Percentiles rank a stretch among this genome's conserved stretches.
Conservation (phyloP, 2,113 vertebrate genomes). For the Geococcyx californianus region DNA sequence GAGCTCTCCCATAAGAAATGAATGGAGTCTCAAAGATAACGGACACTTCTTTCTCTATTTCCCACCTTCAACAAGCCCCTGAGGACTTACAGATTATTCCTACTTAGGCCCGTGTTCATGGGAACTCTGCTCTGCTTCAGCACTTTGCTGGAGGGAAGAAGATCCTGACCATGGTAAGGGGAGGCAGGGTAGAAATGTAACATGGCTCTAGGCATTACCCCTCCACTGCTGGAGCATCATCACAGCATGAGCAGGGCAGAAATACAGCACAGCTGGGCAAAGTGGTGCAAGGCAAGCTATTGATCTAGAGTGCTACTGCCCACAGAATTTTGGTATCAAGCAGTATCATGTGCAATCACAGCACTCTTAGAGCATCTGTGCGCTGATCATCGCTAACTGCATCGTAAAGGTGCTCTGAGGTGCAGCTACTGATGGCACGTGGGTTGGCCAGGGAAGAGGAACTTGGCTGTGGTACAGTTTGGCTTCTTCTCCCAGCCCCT, state of each 20-base stretch:
- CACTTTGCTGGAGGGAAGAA: background rate
- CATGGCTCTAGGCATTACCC: background rate
- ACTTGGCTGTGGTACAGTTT: background rate
- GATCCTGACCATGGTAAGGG: background rate
- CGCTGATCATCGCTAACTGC: background rate
- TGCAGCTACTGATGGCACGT: accelerated
- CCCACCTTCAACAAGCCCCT: background rate
- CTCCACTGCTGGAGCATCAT: background rate
- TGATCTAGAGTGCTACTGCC: accelerated
- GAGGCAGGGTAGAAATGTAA: background rate
- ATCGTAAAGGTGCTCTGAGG: background rate
- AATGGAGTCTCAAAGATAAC: background rate
- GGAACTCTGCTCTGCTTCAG: background rate
- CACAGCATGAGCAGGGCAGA: background rate
- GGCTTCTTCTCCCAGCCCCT: background rate
- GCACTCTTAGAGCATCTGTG: background rate
- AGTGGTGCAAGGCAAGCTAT: background rate
- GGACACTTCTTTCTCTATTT: background rate
- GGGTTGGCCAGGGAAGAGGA: background rate
- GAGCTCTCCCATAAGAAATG: background rate
- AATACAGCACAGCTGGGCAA: background rate
- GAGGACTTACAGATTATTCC: background rate
- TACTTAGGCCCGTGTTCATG: background rate
- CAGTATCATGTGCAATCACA: background rate
- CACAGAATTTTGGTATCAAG: background rate